phyloP scores from a whole-genome alignment of 2,797 vertebrate species.

The Dipus sagitta region DNA sequence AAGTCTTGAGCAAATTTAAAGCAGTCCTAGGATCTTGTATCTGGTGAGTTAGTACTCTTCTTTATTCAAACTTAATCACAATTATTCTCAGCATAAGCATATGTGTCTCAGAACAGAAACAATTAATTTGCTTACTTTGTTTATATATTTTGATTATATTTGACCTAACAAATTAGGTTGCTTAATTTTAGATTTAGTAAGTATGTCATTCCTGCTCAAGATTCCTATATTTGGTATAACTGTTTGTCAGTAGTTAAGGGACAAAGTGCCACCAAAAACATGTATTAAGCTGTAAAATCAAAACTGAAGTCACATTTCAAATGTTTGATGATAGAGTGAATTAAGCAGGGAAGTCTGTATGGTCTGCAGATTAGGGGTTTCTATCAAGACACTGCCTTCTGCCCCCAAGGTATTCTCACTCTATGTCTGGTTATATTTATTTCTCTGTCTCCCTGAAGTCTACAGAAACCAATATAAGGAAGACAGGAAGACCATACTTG shows the following conservation, averaged over 20 bases:
- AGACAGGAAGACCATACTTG: background rate
- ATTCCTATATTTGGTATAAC: constrained; percentile 1
- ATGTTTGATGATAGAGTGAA: background rate
- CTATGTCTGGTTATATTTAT: background rate
- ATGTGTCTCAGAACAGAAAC: background rate
- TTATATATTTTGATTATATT: constrained; percentile 43
- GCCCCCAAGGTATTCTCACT: constrained; percentile 15
- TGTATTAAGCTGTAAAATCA: constrained; percentile 12
- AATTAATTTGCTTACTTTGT: constrained; percentile 28
- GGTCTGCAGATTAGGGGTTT: background rate
- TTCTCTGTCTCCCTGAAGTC: background rate
- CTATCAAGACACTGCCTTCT: constrained; percentile 20
- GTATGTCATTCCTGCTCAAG: background rate
- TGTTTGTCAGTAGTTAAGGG: background rate
- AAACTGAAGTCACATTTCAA: constrained; percentile 32
- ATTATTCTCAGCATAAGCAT: background rate
- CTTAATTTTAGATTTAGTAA: constrained; percentile 55
- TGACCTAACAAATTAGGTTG: constrained; percentile 18
- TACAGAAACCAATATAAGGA: background rate
- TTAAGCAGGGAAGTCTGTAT: background rate
- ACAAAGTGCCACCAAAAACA: background rate
- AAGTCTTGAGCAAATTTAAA: constrained; percentile 11
- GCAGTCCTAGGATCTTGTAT: background rate
- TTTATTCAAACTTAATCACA: background rate
- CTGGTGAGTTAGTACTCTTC: background rate